These are phyloP conservation scores for Spodoptera picta DNA, from an alignment of 2,888 invertebrate species.

Conservation along the genomic window DNA sequence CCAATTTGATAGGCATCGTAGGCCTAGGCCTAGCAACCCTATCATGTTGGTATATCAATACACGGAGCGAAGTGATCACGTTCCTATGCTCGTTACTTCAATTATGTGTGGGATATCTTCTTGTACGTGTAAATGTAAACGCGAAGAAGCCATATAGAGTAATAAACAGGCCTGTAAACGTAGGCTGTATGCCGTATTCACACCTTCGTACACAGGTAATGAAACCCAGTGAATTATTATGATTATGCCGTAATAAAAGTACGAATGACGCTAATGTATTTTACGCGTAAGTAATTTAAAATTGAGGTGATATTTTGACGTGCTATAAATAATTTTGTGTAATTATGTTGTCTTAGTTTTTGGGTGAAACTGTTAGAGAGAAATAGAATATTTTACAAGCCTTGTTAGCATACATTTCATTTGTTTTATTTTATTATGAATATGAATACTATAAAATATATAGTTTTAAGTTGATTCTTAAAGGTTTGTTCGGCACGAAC, in stretches of 20 bases:
- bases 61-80: constrained; percentile 18
- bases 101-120: constrained; percentile 8
- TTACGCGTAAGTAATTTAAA: constrained; percentile 15
- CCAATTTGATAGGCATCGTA: too few species aligned
- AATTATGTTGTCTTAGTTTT: too few species aligned
- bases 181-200: constrained; percentile 12
- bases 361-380: too few species aligned
- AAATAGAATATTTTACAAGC: too few species aligned
- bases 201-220: constrained; percentile 26
- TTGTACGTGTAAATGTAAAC: constrained; percentile 12
- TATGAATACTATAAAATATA: too few species aligned
- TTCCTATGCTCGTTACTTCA: neutral
- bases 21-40: too few species aligned
- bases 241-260: constrained; percentile 34
- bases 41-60: constrained; percentile 14
- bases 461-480: too few species aligned
- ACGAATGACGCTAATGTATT: constrained; percentile 36
- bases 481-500: too few species aligned
- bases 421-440: too few species aligned
- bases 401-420: too few species aligned
- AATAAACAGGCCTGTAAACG: constrained; percentile 27
- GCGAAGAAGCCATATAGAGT: constrained; percentile 16
- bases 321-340: too few species aligned
- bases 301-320: constrained; percentile 1
- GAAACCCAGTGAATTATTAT: constrained; percentile 43